Base-by-base conservation (phyloP, 2,113 vertebrate species). In the Hystrix brachyura region DNA sequence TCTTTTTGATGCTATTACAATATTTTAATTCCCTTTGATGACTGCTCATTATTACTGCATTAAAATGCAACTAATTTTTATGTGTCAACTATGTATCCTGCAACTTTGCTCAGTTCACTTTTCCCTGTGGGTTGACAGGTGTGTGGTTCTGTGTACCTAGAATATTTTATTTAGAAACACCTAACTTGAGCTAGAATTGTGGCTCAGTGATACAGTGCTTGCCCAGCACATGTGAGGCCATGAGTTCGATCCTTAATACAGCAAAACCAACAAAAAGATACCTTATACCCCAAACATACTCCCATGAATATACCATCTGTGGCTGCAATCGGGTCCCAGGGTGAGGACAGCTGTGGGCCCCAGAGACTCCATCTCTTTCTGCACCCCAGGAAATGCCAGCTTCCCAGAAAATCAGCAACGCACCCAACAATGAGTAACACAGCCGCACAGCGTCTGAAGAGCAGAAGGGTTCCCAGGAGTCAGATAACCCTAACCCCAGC, bases 111-210 rank as follows among this genome's bases (percentile, higher is more conserved):
- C 3, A 60, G 62, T 43, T 78, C 23, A 9, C 69, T 72, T 94
- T 72, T 76, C 29, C 46, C 38, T 64, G 18, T 84, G 79, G 88
- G 67, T 15, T 94, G 51, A 23, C 89, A 2, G n/a, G 23, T 72
- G 48, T 59, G 8, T 69, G 25, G 59, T 43, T 95, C 90, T 89
- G 4, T 32, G 9, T 65, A n/a, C 78, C 27, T 82, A 55, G 25
- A 81, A 59, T 92, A 85, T 81, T 86, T 95, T 81, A 64, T 90
- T 95, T 32, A 84, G 81, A 92, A 85, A 51, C 4, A 60, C 17
- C 67, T 86, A 18, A 0, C 7, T 69, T 94, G 55, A 13, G 53
- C 11, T 25, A 11, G 15, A 15, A 38, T 23, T 43, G 53, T 48
- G 3, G 55, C 55, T 32, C 25, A 1, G 17, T 60, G 17, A 27